These are phyloP conservation scores for Keiferia lycopersicella DNA, from an alignment of 2,888 invertebrate species.

Conservation along the genomic window DNA sequence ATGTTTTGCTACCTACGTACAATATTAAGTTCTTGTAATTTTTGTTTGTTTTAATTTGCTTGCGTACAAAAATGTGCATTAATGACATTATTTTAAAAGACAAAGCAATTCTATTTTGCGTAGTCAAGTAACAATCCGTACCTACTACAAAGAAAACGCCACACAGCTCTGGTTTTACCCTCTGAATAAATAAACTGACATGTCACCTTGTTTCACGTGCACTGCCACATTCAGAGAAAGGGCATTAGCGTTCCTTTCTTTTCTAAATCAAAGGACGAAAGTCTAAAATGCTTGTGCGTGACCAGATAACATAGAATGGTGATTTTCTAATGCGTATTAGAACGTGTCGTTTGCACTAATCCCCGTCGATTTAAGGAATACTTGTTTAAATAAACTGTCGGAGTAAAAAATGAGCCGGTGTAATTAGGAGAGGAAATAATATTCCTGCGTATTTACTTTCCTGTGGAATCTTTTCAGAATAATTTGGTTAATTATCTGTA, in stretches of 20 bases:
- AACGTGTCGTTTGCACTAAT: slow-evolving; percentile 75
- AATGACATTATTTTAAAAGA: not conserved
- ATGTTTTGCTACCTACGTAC: too few relatives aligned
- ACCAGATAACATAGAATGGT: slow-evolving; percentile 25
- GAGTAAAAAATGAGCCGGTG: slow-evolving; percentile 47
- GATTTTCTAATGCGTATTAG: slow-evolving; percentile 46
- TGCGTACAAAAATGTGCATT: not conserved
- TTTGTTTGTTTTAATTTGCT: not conserved
- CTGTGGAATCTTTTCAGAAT: not conserved
- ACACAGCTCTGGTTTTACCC: slow-evolving; percentile 49
- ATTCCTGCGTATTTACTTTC: slow-evolving; percentile 19
- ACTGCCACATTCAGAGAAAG: not conserved
- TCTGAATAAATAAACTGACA: slow-evolving; percentile 69
- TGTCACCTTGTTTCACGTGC: slow-evolving; percentile 49
- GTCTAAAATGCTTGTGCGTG: not conserved
- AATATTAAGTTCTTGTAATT: too few relatives aligned
- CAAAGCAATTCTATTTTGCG: not conserved
- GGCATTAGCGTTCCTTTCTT: too few relatives aligned
- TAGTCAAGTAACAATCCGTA: not conserved
- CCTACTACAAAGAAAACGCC: slow-evolving; percentile 46
- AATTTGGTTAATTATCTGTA: not conserved
- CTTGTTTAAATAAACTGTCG: slow-evolving; percentile 56
- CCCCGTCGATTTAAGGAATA: slow-evolving; percentile 69
- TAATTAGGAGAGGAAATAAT: slow-evolving; percentile 46
- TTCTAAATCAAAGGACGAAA: not conserved